Evolutionary conservation across 2,113 vertebrate species (phyloP), one percentile per base, ranked within the genome.

Genomic region (Rhinichthys klamathensis): DNA sequence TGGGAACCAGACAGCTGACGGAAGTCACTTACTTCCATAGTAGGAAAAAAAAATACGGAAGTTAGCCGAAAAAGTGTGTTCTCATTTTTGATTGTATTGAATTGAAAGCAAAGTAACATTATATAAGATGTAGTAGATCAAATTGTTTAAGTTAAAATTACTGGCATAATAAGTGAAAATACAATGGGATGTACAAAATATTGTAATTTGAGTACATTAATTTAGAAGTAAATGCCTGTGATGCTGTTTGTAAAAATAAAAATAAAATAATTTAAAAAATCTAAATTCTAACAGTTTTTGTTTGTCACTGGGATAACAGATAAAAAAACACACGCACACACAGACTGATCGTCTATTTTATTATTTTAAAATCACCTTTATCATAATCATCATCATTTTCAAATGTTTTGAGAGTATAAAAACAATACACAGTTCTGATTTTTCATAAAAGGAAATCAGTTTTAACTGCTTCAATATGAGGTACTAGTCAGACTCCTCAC

Each of bases 391-490:
- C 18, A 56, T 70, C 21, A 79, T 61, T 25, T 49, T 79, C 56
- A 46, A 30, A 67, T 56, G 30, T 27, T 54, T 67, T 41, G 21
- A 27, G 11, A 81, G 32, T 54, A 30, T 46, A 74, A 58, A 51
- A 46, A 30, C 16, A 87, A 63, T n/a, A 80, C 51, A 72, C 75
- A 75, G 38, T 23, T 44, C 69, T 67, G 56, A 60, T 54, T 49
- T 74, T 61, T 35, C 8, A 77, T 73, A 78, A 77, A n/a, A 82
- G 54, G 35, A 49, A 69, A 78, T 46, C 49, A 25, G 67, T 78
- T 67, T 67, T 80, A 72, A 76, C 84, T 75, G 87, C 85, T 89
- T 86, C 88, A 89, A 88, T 89, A 89, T 89, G 88, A 89, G 86
- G 82, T 86, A 87, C 81, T 51, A 76, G 72, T 58, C 83, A 44